Base-by-base conservation (phyloP, 2,888 invertebrate species). In the Harpagoxenus sublaevis region DNA sequence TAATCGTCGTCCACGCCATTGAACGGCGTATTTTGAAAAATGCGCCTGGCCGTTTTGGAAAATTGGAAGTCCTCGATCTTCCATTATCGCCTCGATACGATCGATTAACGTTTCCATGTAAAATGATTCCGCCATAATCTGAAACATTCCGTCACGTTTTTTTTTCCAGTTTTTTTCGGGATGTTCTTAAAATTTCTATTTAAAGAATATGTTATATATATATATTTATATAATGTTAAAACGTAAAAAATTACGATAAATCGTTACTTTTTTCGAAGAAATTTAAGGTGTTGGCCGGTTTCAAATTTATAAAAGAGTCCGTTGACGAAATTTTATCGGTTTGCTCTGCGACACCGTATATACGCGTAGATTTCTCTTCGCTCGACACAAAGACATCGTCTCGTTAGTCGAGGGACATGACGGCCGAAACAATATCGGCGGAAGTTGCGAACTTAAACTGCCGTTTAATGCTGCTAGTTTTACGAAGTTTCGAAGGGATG, bases 1-100 rank as follows among this genome's bases (percentile, higher is more conserved):
- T 92, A 92, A 90, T 91, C 84, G 83, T 65, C 78, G 62, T 74
- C 63, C 74, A 68, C 63, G 88, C 83, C 88, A 89, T 89, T 89
- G 84, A 88, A 73, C 63, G n/a, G n/a, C 35, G 82, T 79, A 84
- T 79, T 78, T 86, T 62, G 73, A 71, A 77, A 78, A 71, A 79
- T 35, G 28, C 28, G 18, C 23, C n/a, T 15, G 8, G 12, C n/a
- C 35, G 6, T 28, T 71, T 70, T 57, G 23, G 1, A 45, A 35
- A 79, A 70, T 57, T 79, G 45, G 1, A 70, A 70, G 18, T 8
- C n/a, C n/a, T 48, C n/a, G 5, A 35, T 51, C 18, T 77, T n/a
- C n/a, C n/a, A 62, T 62, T 74, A 23, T 23, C 39, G 51, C 3
- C 28, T 57, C 57, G 28, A 35, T 75, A 15, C 2, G 15, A 18